Evolutionary conservation across 1,140 invertebrate species (phyloP).

Genomic region (Dolichoris vasculosae): DNA sequence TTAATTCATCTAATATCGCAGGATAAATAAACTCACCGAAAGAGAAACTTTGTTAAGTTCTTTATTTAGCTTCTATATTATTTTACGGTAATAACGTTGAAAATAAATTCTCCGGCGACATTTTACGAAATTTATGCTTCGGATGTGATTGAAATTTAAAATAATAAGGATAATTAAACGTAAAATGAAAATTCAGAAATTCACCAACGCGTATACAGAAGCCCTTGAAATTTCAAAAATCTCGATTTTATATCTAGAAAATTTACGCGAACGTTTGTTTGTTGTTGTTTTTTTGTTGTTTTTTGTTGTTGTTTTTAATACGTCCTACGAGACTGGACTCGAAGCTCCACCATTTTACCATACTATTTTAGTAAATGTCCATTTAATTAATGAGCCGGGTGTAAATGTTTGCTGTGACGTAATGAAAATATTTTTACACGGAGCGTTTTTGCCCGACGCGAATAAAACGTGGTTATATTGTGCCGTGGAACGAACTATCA

Average conservation of each 20-base stretch:
- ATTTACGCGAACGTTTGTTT: too few relatives aligned
- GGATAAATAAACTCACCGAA: too few relatives aligned
- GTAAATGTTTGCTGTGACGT: not conserved
- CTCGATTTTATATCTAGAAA: not conserved
- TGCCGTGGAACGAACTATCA: constrained; percentile 28
- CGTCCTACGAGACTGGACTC: not conserved
- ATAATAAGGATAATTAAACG: not conserved
- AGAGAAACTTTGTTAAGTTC: too few relatives aligned
- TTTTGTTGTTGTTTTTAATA: not conserved
- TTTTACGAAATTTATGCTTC: too few relatives aligned
- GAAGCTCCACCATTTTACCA: not conserved
- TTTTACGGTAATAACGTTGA: too few relatives aligned
- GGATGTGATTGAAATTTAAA: not conserved
- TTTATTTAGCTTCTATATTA: too few relatives aligned
- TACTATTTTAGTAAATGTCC: too few relatives aligned
- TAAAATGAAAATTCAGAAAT: not conserved
- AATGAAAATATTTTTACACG: not conserved
- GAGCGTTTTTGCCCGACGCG: not conserved
- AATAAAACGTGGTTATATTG: not conserved
- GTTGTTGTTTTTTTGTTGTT: not conserved
- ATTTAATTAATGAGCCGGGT: not conserved
- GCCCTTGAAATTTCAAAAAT: not conserved
- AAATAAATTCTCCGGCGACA: too few relatives aligned
- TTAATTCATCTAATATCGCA: too few relatives aligned
- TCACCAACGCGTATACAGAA: not conserved